These are phyloP conservation scores for Lasioglossum lativentre DNA, from an alignment of 2,888 invertebrate species.

Conservation along the genomic window DNA sequence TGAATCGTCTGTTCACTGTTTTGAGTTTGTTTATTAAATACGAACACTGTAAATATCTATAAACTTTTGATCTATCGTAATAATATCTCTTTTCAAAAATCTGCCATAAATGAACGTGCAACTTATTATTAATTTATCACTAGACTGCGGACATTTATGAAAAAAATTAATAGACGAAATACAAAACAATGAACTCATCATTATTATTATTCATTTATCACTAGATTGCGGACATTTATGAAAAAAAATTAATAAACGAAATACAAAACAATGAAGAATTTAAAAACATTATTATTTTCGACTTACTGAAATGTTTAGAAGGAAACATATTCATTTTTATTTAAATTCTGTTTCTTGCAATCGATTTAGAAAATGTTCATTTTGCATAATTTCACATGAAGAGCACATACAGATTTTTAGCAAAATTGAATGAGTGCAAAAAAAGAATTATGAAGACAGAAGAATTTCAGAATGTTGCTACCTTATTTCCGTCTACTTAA, in stretches of 20 bases:
- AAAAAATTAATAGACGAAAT: too few relatives aligned
- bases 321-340: background rate
- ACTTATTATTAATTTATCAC: too few relatives aligned
- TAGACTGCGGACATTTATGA: too few relatives aligned
- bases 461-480: background rate
- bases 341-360: too few relatives aligned
- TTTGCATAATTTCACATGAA: background rate
- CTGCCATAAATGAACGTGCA: background rate
- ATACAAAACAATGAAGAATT: background rate
- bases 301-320: too few relatives aligned
- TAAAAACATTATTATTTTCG: background rate
- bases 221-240: background rate
- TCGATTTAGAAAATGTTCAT: background rate
- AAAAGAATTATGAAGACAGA: background rate
- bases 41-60: background rate
- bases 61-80: background rate
- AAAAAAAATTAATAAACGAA: background rate
- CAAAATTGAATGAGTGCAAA: background rate
- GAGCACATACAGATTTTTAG: too few relatives aligned
- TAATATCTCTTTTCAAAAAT: background rate
- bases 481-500: too few relatives aligned
- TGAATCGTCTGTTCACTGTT: background rate
- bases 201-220: too few relatives aligned
- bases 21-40: background rate
- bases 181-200: too few relatives aligned